Conservation (phyloP, 2,113 vertebrate genomes). For the Seriola rivoliana region DNA sequence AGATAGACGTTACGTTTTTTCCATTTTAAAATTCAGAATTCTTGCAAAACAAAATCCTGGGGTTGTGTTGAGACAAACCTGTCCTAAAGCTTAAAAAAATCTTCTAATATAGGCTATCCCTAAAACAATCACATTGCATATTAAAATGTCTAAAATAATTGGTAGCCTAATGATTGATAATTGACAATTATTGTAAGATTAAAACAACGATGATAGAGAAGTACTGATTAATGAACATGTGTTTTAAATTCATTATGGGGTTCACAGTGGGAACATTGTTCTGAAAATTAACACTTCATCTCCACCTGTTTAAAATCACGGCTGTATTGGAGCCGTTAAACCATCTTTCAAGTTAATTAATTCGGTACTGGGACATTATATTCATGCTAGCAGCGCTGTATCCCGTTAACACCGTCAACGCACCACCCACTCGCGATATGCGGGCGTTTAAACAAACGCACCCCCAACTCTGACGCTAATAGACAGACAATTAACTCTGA, state of each 20-base stretch:
- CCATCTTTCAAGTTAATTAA: not conserved
- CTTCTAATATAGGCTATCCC: too few relatives aligned
- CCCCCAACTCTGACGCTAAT: not conserved
- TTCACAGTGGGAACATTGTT: not conserved
- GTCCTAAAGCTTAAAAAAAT: not conserved
- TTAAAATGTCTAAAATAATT: not conserved
- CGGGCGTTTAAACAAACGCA: not conserved
- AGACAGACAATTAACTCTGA: not conserved
- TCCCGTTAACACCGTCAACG: constrained; percentile 17
- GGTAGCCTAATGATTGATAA: not conserved
- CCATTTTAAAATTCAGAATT: not conserved
- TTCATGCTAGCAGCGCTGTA: not conserved
- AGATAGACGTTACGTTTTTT: not conserved
- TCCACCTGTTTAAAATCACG: not conserved
- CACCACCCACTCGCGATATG: not conserved
- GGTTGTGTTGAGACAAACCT: not conserved
- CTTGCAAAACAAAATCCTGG: not conserved
- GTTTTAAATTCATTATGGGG: not conserved
- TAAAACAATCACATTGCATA: not conserved
- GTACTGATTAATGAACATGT: not conserved
- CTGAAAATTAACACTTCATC: not conserved
- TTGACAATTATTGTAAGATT: not conserved
- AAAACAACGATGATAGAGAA: too few relatives aligned
- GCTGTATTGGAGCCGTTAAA: not conserved
- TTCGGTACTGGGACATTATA: not conserved